Percentiles rank a stretch among this genome's conserved stretches.
Conservation (phyloP, 2,888 invertebrate species). For the Rhingia rostrata region DNA sequence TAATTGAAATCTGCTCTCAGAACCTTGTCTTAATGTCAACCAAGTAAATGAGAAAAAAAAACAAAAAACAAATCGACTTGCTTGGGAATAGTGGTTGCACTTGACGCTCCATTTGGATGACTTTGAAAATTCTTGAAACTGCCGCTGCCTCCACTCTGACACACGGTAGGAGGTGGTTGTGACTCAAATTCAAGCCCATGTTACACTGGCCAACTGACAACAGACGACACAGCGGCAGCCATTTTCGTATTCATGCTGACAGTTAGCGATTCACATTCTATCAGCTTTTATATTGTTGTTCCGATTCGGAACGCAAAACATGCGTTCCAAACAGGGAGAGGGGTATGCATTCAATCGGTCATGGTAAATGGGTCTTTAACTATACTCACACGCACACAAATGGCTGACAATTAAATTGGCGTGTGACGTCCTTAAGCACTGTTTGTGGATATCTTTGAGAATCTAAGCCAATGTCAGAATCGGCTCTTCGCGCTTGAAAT, state of each 20-base stretch:
- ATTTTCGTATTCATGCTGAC: slow-evolving; percentile 46
- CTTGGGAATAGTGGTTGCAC: slow-evolving; percentile 70
- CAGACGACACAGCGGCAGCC: slow-evolving; percentile 54
- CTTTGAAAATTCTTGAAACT: slow-evolving; percentile 69
- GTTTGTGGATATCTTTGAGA: slow-evolving; percentile 69
- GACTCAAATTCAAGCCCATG: slow-evolving; percentile 53
- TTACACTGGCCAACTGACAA: slow-evolving; percentile 38
- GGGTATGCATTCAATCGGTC: slow-evolving; percentile 64
- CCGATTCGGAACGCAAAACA: slow-evolving; percentile 57
- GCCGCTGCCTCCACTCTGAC: slow-evolving; percentile 11
- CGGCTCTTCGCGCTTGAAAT: slow-evolving; percentile 65
- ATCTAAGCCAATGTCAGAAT: slow-evolving; percentile 72
- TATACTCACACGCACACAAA: slow-evolving; percentile 13
- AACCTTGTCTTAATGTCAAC: slow-evolving; percentile 74
- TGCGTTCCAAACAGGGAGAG: slow-evolving; percentile 42
- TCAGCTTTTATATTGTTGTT: slow-evolving; percentile 30
- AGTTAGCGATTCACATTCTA: slow-evolving; percentile 41
- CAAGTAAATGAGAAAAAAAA: slow-evolving; percentile 26
- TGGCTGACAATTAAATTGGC: not conserved
- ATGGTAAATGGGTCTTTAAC: slow-evolving; percentile 72
- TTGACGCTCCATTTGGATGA: slow-evolving; percentile 71
- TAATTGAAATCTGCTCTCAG: slow-evolving; percentile 50
- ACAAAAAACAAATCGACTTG: no score
- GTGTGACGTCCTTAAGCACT: slow-evolving; percentile 62
- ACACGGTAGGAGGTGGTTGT: slow-evolving; percentile 11